Base-by-base conservation (phyloP, 2,797 vertebrate species). In the Cetoscarus ocellatus region DNA sequence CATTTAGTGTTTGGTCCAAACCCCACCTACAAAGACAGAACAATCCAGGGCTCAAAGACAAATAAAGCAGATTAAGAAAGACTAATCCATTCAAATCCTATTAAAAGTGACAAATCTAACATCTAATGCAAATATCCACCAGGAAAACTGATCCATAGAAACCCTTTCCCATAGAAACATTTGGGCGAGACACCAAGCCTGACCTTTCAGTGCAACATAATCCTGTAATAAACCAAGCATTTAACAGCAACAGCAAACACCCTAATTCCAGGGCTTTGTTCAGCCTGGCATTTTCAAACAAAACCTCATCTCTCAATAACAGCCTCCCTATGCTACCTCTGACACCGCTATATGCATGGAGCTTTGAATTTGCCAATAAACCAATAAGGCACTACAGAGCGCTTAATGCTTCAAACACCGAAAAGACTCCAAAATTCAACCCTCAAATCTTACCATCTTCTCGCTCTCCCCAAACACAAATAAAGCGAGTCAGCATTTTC, bases 241-340 rank as follows among this genome's bases (percentile, higher is more conserved):
- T 79, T 61, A 61, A 9, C 13, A 51, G 3, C 17, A 40, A 51
- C 15, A 55, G 27, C 14, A 36, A 38, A 7, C 6, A 7, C 45
- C n/a, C 12, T 15, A 35, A 51, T 38, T 53, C 12, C 13, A 47
- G 27, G 11, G 42, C 39, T 67, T 70, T 73, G 15, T 67, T 74
- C n/a, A 52, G 4, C 1, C 19, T 68, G 73, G 73, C 57, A 73
- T 79, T 77, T 66, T 19, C 51, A 69, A 54, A 55, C 19, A 73
- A 65, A 73, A 44, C 40, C 40, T 40, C 34, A 13, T 43, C 45
- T 50, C 44, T 52, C 44, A 61, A 47, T 58, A 14, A 45, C 15
- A 40, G 63, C 69, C 17, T 45, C 68, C 19, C 44, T n/a, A 38
- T 38, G 11, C 59, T 18, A 40, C 42, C 47, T 15, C 17, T 45